Evolutionary conservation across 2,113 vertebrate genomes (phyloP), one percentile per base, ranked within the genome.

Genomic region (Cryptoleucopteryx plumbea): DNA sequence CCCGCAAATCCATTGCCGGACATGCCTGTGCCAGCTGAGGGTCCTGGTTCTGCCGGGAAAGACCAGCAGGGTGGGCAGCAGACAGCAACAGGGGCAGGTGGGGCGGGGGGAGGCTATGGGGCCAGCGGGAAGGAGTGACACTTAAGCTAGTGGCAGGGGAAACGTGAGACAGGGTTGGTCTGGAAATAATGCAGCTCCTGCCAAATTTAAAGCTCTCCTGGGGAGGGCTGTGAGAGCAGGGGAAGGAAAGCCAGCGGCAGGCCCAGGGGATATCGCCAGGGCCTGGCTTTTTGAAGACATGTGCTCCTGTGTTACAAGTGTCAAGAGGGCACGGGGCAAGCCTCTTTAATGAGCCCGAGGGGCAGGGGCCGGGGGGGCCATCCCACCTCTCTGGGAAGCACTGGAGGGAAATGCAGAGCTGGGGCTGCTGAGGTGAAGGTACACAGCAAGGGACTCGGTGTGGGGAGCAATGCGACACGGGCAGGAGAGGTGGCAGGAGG

Each of bases 111-210:
- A 62, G 36, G 67, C 22, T 19, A 2, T 14, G 32, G 52, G 47
- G 71, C 63, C n/a, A 2, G 72, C 2, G 6, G 50, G 43, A 93
- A 92, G 72, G 56, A 31, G 72, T 68, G 94, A 96, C 73, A 83
- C 75, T 93, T 88, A 85, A 92, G 61, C 72, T 80, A 19, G 84
- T 62, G 82, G 62, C 66, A 81, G 68, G 18, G 38, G 92, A 96
- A 94, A 96, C 0, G 1, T 73, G 93, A 95, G 89, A 96, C 17
- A 26, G 32, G 26, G 53, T 16, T 73, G 66, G 40, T 85, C 90
- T 96, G 96, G 97, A 97, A 95, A 87, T 86, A 77, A 91, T 73
- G 78, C 77, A 62, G 93, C 75, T 88, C 88, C 89, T 95, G 68
- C 73, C 70, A 78, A 68, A 94, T 95, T 93, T 89, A 96, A 48